Evolutionary conservation across 2,113 vertebrate genomes (phyloP).

Genomic region (Mola mola): DNA sequence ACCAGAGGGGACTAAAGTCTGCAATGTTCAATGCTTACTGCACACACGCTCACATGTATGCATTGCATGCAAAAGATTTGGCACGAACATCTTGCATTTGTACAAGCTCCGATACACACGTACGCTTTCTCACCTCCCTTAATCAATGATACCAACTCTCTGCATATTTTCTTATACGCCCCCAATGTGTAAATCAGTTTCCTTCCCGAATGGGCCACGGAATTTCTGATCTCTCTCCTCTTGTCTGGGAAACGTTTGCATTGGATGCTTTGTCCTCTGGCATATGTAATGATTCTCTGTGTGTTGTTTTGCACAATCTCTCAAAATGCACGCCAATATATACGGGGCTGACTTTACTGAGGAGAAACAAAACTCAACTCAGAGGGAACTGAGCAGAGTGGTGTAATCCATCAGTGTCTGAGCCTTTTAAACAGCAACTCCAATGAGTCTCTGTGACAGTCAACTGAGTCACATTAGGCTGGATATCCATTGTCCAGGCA

Average conservation of each 20-base stretch:
- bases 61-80: slow-evolving; percentile 47
- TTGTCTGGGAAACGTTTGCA: slow-evolving; percentile 61
- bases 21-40: slow-evolving; percentile 7
- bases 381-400: slow-evolving; percentile 23
- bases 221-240: slow-evolving; percentile 43
- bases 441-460: slow-evolving; percentile 23
- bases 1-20: slow-evolving; percentile 44
- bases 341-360: slow-evolving; percentile 30
- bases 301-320: slow-evolving; percentile 57
- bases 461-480: slow-evolving; percentile 29
- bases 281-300: slow-evolving; percentile 37
- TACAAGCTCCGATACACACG: slow-evolving; percentile 22
- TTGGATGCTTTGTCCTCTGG: slow-evolving; percentile 42
- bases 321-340: slow-evolving; percentile 46
- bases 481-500: slow-evolving; percentile 1
- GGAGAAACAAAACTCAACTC: not conserved
- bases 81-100: slow-evolving; percentile 7
- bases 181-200: slow-evolving; percentile 44
- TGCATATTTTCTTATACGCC: slow-evolving; percentile 47
- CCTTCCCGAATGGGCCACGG: slow-evolving; percentile 32
- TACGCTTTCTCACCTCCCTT: slow-evolving; percentile 31
- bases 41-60: slow-evolving; percentile 24
- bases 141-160: slow-evolving; percentile 48
- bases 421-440: slow-evolving; percentile 31
- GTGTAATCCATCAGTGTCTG: slow-evolving; percentile 55